Percentiles rank a stretch among this genome's conserved stretches.
phyloP scores from a whole-genome alignment of 2,888 invertebrate genomes.

The Melitaea athalia region DNA sequence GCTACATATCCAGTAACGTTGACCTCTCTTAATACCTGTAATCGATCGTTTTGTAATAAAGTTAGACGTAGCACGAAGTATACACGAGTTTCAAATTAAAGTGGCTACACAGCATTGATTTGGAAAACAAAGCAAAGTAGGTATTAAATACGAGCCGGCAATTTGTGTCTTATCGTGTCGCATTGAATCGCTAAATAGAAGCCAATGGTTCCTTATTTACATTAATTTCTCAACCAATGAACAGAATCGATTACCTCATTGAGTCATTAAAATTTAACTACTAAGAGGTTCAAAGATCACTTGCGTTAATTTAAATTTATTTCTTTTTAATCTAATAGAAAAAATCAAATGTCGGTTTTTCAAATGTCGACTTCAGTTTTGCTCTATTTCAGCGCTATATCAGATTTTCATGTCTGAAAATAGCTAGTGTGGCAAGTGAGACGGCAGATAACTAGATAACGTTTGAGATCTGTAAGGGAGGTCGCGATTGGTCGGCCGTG shows the following conservation, averaged over 20 bases:
- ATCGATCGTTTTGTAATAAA: slow-evolving; percentile 31
- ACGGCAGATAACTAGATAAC: slow-evolving; percentile 81
- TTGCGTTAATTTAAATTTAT: slow-evolving; percentile 23
- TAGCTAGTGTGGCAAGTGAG: slow-evolving; percentile 72
- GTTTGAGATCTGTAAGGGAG: slow-evolving; percentile 81
- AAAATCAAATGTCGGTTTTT: neutral
- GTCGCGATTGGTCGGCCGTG: slow-evolving; percentile 66
- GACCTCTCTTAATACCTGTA: slow-evolving; percentile 53
- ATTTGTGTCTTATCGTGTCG: slow-evolving; percentile 59
- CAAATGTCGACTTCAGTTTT: slow-evolving; percentile 13
- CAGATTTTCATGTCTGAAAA: slow-evolving; percentile 62
- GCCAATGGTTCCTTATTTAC: slow-evolving; percentile 28
- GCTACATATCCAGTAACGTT: slow-evolving; percentile 50
- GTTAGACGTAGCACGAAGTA: slow-evolving; percentile 24
- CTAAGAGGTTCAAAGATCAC: slow-evolving; percentile 41
- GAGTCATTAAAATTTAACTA: slow-evolving; percentile 45
- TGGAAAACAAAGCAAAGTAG: slow-evolving; percentile 63
- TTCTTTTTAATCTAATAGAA: slow-evolving; percentile 16
- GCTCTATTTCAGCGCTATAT: slow-evolving; percentile 28
- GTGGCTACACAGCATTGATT: slow-evolving; percentile 55
- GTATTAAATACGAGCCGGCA: slow-evolving; percentile 53
- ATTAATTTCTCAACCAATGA: slow-evolving; percentile 34
- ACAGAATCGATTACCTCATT: slow-evolving; percentile 42
- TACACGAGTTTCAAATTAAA: slow-evolving; percentile 42
- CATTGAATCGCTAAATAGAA: slow-evolving; percentile 41